Conservation (phyloP, 2,888 invertebrate species). For the Marronus borbonicus region DNA sequence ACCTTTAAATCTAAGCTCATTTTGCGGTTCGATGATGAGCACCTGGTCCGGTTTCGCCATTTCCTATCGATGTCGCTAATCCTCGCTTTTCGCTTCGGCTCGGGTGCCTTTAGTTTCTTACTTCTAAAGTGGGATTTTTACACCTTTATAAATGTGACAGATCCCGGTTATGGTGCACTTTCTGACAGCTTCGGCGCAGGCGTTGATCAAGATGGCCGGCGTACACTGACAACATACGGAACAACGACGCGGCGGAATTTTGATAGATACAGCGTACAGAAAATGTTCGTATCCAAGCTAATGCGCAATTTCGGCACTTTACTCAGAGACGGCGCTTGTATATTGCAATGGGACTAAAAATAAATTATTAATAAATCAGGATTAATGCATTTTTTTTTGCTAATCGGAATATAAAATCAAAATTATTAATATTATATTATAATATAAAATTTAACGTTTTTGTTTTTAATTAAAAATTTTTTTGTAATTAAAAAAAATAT, state of each 20-base stretch:
- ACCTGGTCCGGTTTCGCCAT: constrained; percentile 85
- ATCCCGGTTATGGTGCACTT: constrained; percentile 68
- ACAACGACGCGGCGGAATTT: neutral
- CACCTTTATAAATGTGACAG: constrained; percentile 63
- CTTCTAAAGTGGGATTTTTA: constrained; percentile 61
- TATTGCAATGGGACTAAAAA: no score
- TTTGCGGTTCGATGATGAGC: constrained; percentile 89
- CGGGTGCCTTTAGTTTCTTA: constrained; percentile 61
- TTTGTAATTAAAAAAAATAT: no score
- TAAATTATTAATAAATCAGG: no score
- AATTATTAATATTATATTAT: no score
- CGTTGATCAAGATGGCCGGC: constrained; percentile 59
- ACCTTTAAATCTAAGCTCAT: constrained; percentile 93
- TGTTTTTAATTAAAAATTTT: no score
- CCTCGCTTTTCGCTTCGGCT: constrained; percentile 52
- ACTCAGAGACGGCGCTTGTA: neutral
- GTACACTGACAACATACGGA: constrained; percentile 20
- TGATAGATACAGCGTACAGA: neutral
- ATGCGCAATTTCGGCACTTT: neutral
- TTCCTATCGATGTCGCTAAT: constrained; percentile 65
- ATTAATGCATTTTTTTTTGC: no score
- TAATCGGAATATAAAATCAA: no score
- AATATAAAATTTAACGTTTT: no score
- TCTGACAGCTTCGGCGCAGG: constrained; percentile 64
- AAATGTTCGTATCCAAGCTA: neutral